phyloP scores from a whole-genome alignment of 2,888 invertebrate genomes.

The Pachycephus smyrnensis region DNA sequence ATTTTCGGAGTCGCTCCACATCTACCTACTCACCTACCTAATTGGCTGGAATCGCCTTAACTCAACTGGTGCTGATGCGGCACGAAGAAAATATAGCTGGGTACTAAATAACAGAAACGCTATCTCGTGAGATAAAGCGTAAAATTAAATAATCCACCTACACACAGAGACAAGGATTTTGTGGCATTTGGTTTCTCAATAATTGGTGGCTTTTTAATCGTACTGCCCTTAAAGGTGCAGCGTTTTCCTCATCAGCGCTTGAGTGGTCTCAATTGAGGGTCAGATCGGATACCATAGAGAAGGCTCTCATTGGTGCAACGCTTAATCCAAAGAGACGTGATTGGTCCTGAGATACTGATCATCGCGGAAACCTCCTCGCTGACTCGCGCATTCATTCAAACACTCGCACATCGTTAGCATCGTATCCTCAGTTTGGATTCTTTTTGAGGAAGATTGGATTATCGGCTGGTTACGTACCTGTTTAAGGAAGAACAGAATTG shows the following conservation, averaged over 20 bases:
- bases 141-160: not conserved
- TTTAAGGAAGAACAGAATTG: not conserved
- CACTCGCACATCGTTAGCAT: conserved; percentile 20
- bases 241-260: conserved; percentile 44
- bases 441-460: not conserved
- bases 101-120: not conserved
- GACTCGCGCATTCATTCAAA: conserved; percentile 34
- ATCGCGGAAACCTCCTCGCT: conserved; percentile 34
- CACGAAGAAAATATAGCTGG: not conserved
- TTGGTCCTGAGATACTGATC: conserved; percentile 41
- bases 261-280: conserved; percentile 60
- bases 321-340: conserved; percentile 54
- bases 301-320: conserved; percentile 55
- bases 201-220: not conserved
- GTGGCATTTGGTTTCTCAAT: not conserved
- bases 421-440: conserved; percentile 1
- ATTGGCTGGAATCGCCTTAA: not conserved
- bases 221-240: conserved; percentile 6
- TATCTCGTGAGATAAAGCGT: not conserved
- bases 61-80: too few relatives aligned
- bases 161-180: not conserved
- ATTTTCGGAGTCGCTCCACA: not conserved
- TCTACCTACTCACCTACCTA: not conserved
- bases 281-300: conserved; percentile 40
- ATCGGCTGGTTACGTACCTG: not conserved